These are phyloP conservation scores for Lasioglossum figueresi DNA, from an alignment of 2,888 invertebrate genomes.

Conservation along the genomic window DNA sequence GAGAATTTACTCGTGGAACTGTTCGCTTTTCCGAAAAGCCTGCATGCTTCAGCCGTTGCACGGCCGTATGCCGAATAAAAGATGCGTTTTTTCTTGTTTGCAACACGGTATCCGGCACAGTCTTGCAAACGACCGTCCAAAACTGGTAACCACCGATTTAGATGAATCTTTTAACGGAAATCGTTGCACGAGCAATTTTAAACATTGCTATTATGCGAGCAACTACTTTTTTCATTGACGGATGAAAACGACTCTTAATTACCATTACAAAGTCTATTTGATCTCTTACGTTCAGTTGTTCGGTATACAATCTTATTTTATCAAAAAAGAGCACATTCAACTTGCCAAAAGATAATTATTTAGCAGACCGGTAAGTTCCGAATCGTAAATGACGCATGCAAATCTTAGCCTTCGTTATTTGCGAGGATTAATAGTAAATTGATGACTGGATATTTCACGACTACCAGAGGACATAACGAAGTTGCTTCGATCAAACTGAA, in stretches of 20 bases:
- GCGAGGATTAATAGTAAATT: background rate
- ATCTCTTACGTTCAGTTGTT: too few relatives aligned
- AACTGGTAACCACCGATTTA: background rate
- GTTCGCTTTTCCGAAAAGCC: background rate
- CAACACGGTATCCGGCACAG: background rate
- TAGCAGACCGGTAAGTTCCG: background rate
- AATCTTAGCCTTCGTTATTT: background rate
- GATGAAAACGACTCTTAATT: too few relatives aligned
- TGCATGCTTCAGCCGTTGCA: background rate
- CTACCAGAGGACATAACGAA: background rate
- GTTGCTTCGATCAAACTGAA: background rate
- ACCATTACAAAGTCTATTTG: too few relatives aligned
- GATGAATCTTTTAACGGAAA: background rate
- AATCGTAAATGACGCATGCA: background rate
- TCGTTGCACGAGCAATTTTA: background rate
- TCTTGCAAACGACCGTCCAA: background rate
- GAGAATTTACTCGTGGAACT: conserved; percentile 15
- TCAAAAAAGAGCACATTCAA: too few relatives aligned
- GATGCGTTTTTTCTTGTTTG: background rate
- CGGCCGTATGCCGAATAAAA: background rate
- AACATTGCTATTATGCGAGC: background rate
- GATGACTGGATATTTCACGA: background rate
- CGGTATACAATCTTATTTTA: too few relatives aligned
- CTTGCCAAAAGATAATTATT: background rate
- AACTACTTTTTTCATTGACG: background rate